Base-by-base conservation (phyloP, 2,797 vertebrate species). In the Micromesistius poutassou region DNA sequence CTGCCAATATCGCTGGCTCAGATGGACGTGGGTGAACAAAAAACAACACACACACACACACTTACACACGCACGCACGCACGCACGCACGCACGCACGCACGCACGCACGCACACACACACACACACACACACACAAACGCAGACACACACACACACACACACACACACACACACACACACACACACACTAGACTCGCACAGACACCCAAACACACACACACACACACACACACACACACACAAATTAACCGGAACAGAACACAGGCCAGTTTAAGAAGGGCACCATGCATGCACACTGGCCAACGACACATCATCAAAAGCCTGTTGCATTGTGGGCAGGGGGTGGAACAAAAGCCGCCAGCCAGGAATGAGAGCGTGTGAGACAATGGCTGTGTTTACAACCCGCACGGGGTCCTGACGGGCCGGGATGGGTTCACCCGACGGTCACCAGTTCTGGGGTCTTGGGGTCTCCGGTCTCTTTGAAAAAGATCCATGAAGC, bases 401-500 rank as follows among this genome's bases (percentile, higher is more conserved):
- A 90, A 91, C 86, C 22, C 81, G 73, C 72, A 74, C 46, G 22
- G 55, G 82, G 84, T 89, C 87, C 87, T 74, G 88, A 86, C 93
- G 84, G 88, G 89, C 87, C 74, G 19, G 87, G 80, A 78, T 9
- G 78, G 82, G 94, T 95, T 94, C 93, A 94, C 72, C 79, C 82
- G 80, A 36, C 92, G 94, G 94, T 94, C 94, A 94, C 76, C 77
- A 83, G 93, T 93, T 93, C 90, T 90, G 88, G 85, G 92, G 93
- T 94, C 93, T 92, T 81, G 72, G 83, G 91, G 92, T 93, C 92
- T 93, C 78, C 78, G 77, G 89, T 89, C 87, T 92, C 94, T 94
- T 94, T 94, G 89, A 94, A 94, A 94, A 93, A 94, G 92, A 93
- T 92, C 92, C 33, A 82, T 94, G 93, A 95, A 94, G 94, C 94